Base-by-base conservation (phyloP, 37 sponge, comb jelly and placozoan species). In the Hormiphora californensis region DNA sequence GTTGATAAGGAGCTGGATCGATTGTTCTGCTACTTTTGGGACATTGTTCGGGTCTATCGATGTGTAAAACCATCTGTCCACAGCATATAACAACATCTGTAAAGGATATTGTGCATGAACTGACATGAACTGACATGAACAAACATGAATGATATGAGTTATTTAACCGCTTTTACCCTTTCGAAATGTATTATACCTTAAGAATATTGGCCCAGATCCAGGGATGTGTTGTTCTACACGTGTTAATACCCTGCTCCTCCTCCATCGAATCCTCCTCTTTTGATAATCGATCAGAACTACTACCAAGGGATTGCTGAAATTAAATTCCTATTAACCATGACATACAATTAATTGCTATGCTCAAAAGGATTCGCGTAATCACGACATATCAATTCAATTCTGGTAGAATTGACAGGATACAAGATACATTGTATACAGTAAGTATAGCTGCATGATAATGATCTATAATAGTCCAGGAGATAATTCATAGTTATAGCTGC, bases 11-110 rank as follows among this genome's bases (percentile, higher is more conserved):
- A 67, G 68, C 39, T 67, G 31, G 30, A 67, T 67, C 9, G 68
- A 9, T 19, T 67, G 68, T 19, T 67, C 68, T 28, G 68, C 68
- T 19, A 67, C 19, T 67, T 67, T 67, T 9, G 68, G 68, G 36
- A 67, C 68, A 67, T 28, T 67, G 39, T 67, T 33, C 9, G 68
- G 68, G 30, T 67, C 31, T 3, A 67, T 28, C 4, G 12, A 19
- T 4, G 68, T 67, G 39, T 67, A 67, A 67, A 67, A 67, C 68
- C 68, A 67, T 67, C 68, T 4, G 39, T 67, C 68, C 35, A 67
- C 68, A 28, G 34, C 30, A 39, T 67, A 67, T 9, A 67, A 32
- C 39, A 67, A 39, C 68, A 67, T 15, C 68, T 67, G 36, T 3
- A 5, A 67, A 34, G 53, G 15, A 22, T 8, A n/a, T 19, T n/a